phyloP scores from a whole-genome alignment of 2,888 invertebrate species.

The Camptogramma bilineatum region DNA sequence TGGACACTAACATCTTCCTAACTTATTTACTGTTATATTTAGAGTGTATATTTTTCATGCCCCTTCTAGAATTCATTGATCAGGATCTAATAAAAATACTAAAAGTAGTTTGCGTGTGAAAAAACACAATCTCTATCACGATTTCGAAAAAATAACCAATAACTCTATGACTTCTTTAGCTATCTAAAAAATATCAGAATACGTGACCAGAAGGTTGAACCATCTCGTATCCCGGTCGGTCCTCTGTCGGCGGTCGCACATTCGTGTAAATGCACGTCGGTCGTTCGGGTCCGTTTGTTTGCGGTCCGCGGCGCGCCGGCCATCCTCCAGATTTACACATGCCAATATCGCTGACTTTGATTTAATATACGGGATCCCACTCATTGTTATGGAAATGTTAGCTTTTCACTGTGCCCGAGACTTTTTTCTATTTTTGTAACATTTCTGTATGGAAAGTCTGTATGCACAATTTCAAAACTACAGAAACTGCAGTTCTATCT shows the following conservation, averaged over 20 bases:
- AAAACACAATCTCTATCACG: too few species aligned
- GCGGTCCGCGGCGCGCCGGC: constrained; percentile 26
- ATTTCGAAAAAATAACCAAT: neutral
- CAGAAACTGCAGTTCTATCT: neutral
- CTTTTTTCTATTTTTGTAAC: constrained; percentile 25
- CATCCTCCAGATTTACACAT: constrained; percentile 38
- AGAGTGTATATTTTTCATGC: too few species aligned
- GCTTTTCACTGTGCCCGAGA: constrained; percentile 21
- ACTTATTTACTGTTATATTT: neutral
- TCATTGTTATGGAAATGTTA: constrained; percentile 39
- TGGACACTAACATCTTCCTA: neutral
- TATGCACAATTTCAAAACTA: neutral
- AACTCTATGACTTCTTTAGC: neutral
- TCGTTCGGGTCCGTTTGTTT: constrained; percentile 37
- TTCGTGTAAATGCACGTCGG: constrained; percentile 3
- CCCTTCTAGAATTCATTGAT: too few species aligned
- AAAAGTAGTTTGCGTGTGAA: too few species aligned
- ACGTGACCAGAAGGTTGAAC: neutral
- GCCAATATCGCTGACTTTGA: constrained; percentile 46
- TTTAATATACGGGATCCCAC: constrained; percentile 44
- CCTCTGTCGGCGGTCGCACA: neutral
- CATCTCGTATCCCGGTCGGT: neutral
- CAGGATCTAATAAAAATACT: too few species aligned
- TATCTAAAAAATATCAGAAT: neutral
- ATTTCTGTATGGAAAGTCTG: constrained; percentile 11